Base-by-base conservation (phyloP, 2,113 vertebrate species). In the Sebastes schlegelii region DNA sequence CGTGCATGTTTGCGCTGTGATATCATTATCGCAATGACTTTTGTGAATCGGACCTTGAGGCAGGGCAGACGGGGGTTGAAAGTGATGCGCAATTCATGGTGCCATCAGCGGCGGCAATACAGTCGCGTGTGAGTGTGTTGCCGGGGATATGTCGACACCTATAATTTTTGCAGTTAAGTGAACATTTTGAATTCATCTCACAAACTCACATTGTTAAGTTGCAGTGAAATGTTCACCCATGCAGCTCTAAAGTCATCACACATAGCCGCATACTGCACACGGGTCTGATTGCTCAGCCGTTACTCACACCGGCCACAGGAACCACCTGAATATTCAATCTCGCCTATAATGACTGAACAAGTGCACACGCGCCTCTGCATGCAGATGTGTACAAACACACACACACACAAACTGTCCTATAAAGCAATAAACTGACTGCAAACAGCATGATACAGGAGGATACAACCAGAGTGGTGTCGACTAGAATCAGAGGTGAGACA, bases 181-280 rank as follows among this genome's bases (percentile, higher is more conserved):
- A 58, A n/a, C 26, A 68, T 16, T 68, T 40, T 70, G 19, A 64
- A 70, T 54, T 58, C 23, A 65, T 75, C 26, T 51, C 71, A 80
- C n/a, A 52, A 66, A 45, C 19, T 34, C 34, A 34, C 34, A 48
- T 14, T 80, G 49, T 68, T 77, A 46, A 60, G 14, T 45, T 62
- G 67, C 6, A 0, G 14, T 66, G 13, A 74, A 71, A 69, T 73
- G 45, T 74, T 83, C 43, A 72, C 8, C 49, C 48, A 17, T 57
- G 68, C 10, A 8, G 42, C 77, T 66, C 49, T 34, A 60, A 72
- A 66, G 19, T 55, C 64, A 57, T 23, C 40, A 71, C 54, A 75
- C 64, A 74, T 76, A 57, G 57, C 45, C 23, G 46, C 67, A 60
- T 19, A 74, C 62, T 5, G 4, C 77, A 58, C 48, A 63, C 60